Conservation (phyloP, 1,140 invertebrate species). For the Pseudobourletiella spinata region DNA sequence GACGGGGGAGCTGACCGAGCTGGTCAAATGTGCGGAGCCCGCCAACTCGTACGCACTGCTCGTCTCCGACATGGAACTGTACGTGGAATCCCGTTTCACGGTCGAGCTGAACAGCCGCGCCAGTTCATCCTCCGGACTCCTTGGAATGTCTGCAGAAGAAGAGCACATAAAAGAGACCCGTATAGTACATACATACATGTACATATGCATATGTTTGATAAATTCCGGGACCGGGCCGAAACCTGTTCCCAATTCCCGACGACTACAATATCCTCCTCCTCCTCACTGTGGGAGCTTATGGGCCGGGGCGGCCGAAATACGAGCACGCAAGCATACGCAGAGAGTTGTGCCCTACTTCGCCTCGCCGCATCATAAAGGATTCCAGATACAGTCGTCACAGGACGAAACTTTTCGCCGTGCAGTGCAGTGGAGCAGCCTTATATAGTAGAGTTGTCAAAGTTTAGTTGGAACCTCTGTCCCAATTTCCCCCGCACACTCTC, state of each 20-base stretch:
- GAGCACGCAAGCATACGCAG: too few relatives aligned
- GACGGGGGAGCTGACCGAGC: slow-evolving; percentile 16
- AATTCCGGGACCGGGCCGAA: background rate
- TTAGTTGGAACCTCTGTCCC: too few relatives aligned
- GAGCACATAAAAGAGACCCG: background rate
- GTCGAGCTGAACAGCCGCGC: slow-evolving; percentile 27
- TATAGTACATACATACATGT: background rate
- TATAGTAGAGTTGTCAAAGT: too few relatives aligned
- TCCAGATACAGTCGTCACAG: too few relatives aligned
- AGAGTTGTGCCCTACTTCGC: too few relatives aligned
- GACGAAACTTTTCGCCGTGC: too few relatives aligned
- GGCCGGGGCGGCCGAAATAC: too few relatives aligned
- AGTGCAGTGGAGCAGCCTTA: too few relatives aligned
- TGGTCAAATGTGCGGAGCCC: slow-evolving; percentile 11
- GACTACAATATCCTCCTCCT: too few relatives aligned
- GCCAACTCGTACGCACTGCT: slow-evolving; percentile 29
- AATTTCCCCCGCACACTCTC: too few relatives aligned
- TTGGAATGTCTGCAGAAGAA: slow-evolving; percentile 22
- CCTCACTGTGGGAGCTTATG: too few relatives aligned
- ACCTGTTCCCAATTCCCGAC: background rate
- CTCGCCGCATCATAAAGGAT: too few relatives aligned
- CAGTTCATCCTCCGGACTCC: slow-evolving; percentile 33
- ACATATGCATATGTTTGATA: background rate
- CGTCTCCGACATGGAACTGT: slow-evolving; percentile 34
- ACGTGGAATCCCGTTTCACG: slow-evolving; percentile 33